Base-by-base conservation (phyloP, 2,888 invertebrate species). In the Pterostichus niger region DNA sequence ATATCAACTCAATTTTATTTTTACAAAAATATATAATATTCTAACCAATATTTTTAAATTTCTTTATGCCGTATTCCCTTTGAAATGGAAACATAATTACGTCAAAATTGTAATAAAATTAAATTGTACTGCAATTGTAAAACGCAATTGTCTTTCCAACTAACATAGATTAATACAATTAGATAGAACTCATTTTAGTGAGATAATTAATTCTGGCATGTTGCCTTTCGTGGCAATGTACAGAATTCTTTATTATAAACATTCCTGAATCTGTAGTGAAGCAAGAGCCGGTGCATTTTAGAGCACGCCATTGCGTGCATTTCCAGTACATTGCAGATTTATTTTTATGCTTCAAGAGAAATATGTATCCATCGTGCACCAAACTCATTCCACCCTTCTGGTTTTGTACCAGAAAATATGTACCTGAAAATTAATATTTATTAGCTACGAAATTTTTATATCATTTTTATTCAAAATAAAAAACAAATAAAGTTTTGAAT, bases 321-420 rank as follows among this genome's bases (percentile, higher is more conserved):
- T 17, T 56, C 56, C 56, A 56, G 6, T 3, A 11, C 17, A 15
- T 56, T 17, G 15, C 4, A 9, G 3, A 6, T 17, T 13, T 56
- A 10, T 6, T 17, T 56, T 56, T 56, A 15, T 17, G 15, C 7
- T 56, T 56, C 15, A 17, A 13, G 17, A 17, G 13, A 13, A 17
- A 56, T 17, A 56, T 17, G 13, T 56, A 13, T 15, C 56, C 56
- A 17, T 56, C 56, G 17, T 56, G 17, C 13, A 56, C 56, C 9
- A 56, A 15, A 17, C 13, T 56, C 17, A 56, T 17, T 56, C 56
- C 56, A 56, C 56, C 56, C 56, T 56, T 56, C 13, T 17, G n/a
- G 9, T 56, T 56, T 56, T 13, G 4, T 15, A 56, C 24, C 56
- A 56, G 17, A 13, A 56, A 56, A 17, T 56, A 49, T n/a, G 49